Evolutionary conservation across 2,797 vertebrate genomes (phyloP).

Genomic region (Semaprochilodus insignis): DNA sequence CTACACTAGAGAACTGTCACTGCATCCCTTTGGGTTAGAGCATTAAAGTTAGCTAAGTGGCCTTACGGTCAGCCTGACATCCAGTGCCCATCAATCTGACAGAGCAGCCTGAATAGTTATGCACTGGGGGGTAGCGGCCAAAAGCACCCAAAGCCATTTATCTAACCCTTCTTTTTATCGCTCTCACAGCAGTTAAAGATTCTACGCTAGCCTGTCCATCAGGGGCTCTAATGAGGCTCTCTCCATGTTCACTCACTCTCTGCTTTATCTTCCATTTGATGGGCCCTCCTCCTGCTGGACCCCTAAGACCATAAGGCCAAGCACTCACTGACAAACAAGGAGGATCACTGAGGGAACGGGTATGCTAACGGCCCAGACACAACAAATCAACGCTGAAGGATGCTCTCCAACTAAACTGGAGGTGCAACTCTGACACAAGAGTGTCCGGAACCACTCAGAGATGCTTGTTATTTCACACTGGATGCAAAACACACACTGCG

Average conservation of each 20-base stretch:
- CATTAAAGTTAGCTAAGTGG: constrained; percentile 22
- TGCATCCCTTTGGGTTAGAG: not conserved
- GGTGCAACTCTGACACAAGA: no score
- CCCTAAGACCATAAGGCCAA: constrained; percentile 7
- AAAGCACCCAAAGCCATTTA: constrained; percentile 28
- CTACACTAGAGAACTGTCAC: not conserved
- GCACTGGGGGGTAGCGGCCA: constrained; percentile 23
- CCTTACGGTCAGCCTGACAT: not conserved
- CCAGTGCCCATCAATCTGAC: constrained; percentile 26
- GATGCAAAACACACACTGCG: no score
- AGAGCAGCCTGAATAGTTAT: not conserved
- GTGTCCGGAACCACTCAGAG: no score
- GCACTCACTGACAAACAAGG: not conserved
- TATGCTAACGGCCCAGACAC: not conserved
- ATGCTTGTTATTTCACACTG: no score
- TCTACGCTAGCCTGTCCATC: not conserved
- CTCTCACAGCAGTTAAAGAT: constrained; percentile 17
- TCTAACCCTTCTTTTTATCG: not conserved
- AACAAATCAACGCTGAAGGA: no score
- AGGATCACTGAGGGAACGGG: no score
- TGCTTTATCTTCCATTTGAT: constrained; percentile 20
- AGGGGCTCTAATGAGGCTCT: constrained; percentile 30
- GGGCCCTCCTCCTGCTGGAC: not conserved
- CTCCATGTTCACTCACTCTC: not conserved
- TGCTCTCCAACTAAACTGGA: no score